phyloP scores from a whole-genome alignment of 2,888 invertebrate species.

The Drosophila seclusa region DNA sequence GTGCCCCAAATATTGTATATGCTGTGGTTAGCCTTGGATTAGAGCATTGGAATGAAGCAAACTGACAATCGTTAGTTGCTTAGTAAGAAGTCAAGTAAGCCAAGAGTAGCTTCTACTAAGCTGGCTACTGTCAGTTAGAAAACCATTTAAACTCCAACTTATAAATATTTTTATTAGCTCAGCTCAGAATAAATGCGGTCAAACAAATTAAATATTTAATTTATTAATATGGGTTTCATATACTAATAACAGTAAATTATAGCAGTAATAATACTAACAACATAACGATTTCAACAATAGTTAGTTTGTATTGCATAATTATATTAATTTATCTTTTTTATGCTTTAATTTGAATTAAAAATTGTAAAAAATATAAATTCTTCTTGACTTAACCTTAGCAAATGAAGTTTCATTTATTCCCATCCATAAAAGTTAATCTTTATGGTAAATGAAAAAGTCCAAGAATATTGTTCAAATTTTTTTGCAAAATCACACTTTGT shows the following conservation, averaged over 20 bases:
- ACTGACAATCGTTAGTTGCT: not conserved
- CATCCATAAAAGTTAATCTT: too few relatives aligned
- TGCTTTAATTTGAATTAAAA: not conserved
- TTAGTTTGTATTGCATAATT: not conserved
- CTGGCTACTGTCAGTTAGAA: not conserved
- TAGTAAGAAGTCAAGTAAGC: not conserved
- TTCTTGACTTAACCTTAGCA: not conserved
- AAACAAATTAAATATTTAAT: not conserved
- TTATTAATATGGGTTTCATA: not conserved
- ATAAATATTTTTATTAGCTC: not conserved
- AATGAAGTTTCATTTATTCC: not conserved
- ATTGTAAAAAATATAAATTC: not conserved
- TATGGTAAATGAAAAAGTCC: not conserved
- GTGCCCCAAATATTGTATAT: constrained; percentile 26
- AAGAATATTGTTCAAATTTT: not conserved
- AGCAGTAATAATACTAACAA: not conserved
- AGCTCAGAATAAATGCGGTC: not conserved
- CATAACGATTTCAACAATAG: too few relatives aligned
- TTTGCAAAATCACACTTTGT: not conserved
- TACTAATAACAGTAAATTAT: not conserved
- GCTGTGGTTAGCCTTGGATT: not conserved
- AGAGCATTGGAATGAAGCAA: not conserved
- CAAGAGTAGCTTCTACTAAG: not conserved
- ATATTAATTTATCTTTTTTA: not conserved
- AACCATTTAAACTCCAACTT: not conserved